These are phyloP conservation scores for Tortrix viridana DNA, from an alignment of 2,888 invertebrate genomes.

Conservation along the genomic window DNA sequence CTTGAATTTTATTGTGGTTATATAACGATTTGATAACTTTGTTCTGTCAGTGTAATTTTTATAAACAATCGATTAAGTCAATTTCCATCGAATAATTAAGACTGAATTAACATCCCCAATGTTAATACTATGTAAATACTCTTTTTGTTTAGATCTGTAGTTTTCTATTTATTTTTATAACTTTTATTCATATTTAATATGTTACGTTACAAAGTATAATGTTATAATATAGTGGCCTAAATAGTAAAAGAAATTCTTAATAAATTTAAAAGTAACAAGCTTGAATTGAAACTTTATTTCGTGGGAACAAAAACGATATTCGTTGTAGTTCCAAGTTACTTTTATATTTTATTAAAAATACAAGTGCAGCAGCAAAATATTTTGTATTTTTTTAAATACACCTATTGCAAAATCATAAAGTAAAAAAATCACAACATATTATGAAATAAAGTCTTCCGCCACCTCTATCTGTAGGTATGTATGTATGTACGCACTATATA, in stretches of 20 bases:
- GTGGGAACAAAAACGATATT: no score
- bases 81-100: conserved; percentile 45
- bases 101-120: conserved; percentile 49
- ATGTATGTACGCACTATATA: no score
- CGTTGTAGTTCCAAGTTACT: no score
- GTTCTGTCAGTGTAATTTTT: conserved; percentile 2
- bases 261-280: no score
- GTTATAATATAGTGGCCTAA: conserved; percentile 26
- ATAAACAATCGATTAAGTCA: conserved; percentile 1
- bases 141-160: conserved; percentile 16
- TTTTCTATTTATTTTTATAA: conserved; percentile 33
- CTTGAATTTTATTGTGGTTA: no score
- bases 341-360: no score
- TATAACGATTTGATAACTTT: neutral
- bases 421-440: no score
- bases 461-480: no score
- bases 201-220: conserved; percentile 65
- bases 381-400: no score
- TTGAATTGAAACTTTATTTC: no score
- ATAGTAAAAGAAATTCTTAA: neutral
- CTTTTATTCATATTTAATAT: conserved; percentile 33
- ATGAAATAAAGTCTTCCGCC: no score
- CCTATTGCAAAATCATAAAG: no score
- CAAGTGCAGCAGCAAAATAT: conserved; percentile 21
- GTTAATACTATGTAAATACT: conserved; percentile 49